Conservation (phyloP, 2,888 invertebrate genomes). For the Spicauda simplicius region DNA sequence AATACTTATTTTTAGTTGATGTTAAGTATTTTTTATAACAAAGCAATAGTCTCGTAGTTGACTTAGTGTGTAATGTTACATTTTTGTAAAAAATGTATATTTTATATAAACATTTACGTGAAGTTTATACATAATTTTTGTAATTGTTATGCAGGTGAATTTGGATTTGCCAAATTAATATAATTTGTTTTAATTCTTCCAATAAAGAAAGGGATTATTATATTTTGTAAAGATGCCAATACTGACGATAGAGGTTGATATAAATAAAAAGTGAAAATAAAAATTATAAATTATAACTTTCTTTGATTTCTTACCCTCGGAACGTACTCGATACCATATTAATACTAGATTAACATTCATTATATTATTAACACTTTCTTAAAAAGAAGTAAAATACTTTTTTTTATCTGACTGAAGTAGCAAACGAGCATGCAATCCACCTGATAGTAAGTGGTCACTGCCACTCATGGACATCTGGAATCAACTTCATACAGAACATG, state of each 20-base stretch:
- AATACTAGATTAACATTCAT: too few relatives aligned
- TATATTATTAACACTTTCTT: too few relatives aligned
- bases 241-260: constrained; percentile 71
- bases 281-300: constrained; percentile 75
- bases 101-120: constrained; percentile 77
- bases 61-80: constrained; percentile 68
- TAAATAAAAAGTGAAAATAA: constrained; percentile 80
- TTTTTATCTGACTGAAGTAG: too few relatives aligned
- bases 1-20: constrained; percentile 65
- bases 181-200: constrained; percentile 80
- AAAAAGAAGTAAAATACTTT: too few relatives aligned
- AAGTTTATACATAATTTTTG: constrained; percentile 69
- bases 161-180: constrained; percentile 82
- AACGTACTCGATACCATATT: not conserved
- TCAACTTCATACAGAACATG: too few relatives aligned
- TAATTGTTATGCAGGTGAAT: constrained; percentile 76
- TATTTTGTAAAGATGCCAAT: constrained; percentile 82
- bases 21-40: constrained; percentile 74
- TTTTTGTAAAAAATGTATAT: constrained; percentile 83
- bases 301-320: constrained; percentile 21
- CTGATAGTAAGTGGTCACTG: too few relatives aligned
- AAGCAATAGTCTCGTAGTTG: constrained; percentile 64
- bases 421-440: too few relatives aligned
- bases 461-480: too few relatives aligned
- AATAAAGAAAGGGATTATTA: constrained; percentile 76